Evolutionary conservation across 2,113 vertebrate species (phyloP), one percentile per base, ranked within the genome.

Genomic region (Muntiacus muntjak): DNA sequence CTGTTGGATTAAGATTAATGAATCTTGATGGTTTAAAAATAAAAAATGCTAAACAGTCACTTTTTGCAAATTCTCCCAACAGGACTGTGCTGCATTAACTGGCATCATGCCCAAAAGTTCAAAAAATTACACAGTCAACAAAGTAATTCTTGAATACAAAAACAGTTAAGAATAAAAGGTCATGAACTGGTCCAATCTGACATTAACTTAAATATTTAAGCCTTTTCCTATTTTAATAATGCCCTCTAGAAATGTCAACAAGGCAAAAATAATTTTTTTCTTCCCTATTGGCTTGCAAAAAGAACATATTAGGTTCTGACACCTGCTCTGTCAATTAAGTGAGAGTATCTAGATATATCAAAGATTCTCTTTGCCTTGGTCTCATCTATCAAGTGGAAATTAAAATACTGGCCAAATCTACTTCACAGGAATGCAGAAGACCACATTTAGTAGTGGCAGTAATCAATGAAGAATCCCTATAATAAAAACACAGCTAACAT

Each of bases 121-220:
- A 85, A 92, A 81, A 76, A 86, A 60, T 62, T 93, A 85, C 21
- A 84, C 7, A 71, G 40, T 64, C 62, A 79, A 45, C 52, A 74
- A 83, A 78, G 11, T 85, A 92, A 45, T 57, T 79, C 86, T 85
- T 95, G 26, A 89, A 71, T 58, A 95, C 30, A 64, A 57, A 97
- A 94, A 74, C 14, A 83, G 33, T 55, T 76, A 92, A 81, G 33
- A 21, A 91, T 52, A 91, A 96, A 74, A 93, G 23, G 36, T 60
- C 43, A 33, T 96, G 36, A 93, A 93, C 25, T 89, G 74, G 30
- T 86, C 82, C 54, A 62, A 83, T 55, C 5, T 40, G 36, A 78
- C 9, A 76, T 62, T 91, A 93, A 62, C 43, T 92, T 92, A 79
- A 92, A 52, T 81, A 96, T 79, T 67, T 84, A 86, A 95, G 55